Percentiles rank a stretch among this genome's conserved stretches.
phyloP scores from a whole-genome alignment of 2,888 invertebrate genomes.

The Anorthoa munda region DNA sequence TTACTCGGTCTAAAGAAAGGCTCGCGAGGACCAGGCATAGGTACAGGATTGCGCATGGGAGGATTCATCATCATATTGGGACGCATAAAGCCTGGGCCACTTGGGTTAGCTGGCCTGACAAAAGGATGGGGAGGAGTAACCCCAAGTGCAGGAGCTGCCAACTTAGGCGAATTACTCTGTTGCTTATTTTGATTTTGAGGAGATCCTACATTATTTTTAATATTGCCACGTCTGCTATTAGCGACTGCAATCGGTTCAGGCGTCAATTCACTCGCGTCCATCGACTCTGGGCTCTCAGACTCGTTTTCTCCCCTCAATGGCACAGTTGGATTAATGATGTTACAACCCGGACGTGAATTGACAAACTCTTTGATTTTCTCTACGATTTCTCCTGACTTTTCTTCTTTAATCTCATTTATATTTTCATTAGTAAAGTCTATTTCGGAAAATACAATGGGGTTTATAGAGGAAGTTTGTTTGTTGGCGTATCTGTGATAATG shows the following conservation, averaged over 20 bases:
- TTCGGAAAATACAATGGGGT: slow-evolving; percentile 63
- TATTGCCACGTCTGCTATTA: neutral
- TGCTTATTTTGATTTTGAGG: slow-evolving; percentile 2
- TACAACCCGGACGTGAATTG: slow-evolving; percentile 2
- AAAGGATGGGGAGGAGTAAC: neutral
- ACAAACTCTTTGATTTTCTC: slow-evolving; percentile 32
- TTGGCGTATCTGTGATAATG: slow-evolving; percentile 77
- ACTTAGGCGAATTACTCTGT: neutral
- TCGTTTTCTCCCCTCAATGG: slow-evolving; percentile 32
- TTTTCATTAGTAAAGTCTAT: slow-evolving; percentile 13
- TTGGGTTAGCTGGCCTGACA: slow-evolving; percentile 1
- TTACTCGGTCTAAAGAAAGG: slow-evolving; percentile 12
- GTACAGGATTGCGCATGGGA: slow-evolving; percentile 12
- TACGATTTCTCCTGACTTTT: slow-evolving; percentile 16
- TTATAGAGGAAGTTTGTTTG: slow-evolving; percentile 66
- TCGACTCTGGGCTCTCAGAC: slow-evolving; percentile 9
- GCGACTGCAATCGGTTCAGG: neutral
- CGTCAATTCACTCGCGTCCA: neutral
- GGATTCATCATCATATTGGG: slow-evolving; percentile 10
- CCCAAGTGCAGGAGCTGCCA: neutral
- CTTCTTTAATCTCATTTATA: slow-evolving; percentile 7
- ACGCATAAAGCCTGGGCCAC: neutral
- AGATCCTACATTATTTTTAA: neutral
- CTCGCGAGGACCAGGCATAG: slow-evolving; percentile 20
- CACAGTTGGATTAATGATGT: slow-evolving; percentile 11